Percentiles rank a stretch among this genome's conserved stretches.
phyloP scores from a whole-genome alignment of 2,797 vertebrate species.

The Xenentodon cancila region DNA sequence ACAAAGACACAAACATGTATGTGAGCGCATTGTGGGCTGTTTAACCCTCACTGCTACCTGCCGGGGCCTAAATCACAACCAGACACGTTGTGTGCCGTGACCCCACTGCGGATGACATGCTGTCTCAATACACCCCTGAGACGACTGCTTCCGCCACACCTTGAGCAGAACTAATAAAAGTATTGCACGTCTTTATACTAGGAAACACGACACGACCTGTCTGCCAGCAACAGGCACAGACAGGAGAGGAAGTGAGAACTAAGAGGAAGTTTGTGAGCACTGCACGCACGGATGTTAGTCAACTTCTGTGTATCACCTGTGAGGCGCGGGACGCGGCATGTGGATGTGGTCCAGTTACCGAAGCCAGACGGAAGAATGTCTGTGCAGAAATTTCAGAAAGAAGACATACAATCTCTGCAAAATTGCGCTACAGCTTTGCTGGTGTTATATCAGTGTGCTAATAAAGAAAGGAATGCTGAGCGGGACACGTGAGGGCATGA shows the following conservation, averaged over 20 bases:
- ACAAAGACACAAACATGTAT: not conserved
- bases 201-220: constrained; percentile 68
- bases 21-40: not conserved
- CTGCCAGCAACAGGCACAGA: constrained; percentile 49
- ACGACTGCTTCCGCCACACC: constrained; percentile 32
- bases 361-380: not conserved
- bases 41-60: not conserved
- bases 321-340: constrained; percentile 16
- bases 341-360: constrained; percentile 2
- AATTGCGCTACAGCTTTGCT: not conserved
- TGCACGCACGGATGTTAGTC: constrained; percentile 62
- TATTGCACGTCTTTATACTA: constrained; percentile 7
- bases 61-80: not conserved
- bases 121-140: constrained; percentile 1
- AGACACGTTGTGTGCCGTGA: not conserved
- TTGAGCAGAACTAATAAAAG: constrained; percentile 16
- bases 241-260: constrained; percentile 57
- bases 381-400: not conserved
- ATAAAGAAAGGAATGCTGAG: constrained; percentile 52
- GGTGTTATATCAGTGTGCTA: not conserved
- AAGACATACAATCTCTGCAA: not conserved
- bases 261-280: constrained; percentile 57
- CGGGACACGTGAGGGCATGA: constrained; percentile 36
- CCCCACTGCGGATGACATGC: constrained; percentile 1
- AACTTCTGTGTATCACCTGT: constrained; percentile 67